phyloP scores from a whole-genome alignment of 2,113 vertebrate genomes.

The Corapipo altera region DNA sequence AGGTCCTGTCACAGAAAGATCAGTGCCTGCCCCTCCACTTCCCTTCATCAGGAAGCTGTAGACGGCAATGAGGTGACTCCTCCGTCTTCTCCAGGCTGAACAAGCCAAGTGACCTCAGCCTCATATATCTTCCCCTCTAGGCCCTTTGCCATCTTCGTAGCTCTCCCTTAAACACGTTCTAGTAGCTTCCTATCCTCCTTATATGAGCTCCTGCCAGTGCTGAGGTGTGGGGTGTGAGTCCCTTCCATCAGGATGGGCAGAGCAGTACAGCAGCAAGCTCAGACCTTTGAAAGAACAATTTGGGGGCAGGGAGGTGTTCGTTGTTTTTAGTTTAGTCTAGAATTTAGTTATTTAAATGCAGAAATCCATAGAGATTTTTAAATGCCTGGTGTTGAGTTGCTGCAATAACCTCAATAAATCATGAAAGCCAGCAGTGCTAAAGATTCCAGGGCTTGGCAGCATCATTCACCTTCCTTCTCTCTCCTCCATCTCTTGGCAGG shows the following conservation, averaged over 20 bases:
- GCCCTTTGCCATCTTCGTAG: not conserved
- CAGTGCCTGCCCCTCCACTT: not conserved
- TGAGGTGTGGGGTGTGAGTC: not conserved
- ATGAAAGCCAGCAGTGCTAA: not conserved
- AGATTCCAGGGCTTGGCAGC: fast-evolving
- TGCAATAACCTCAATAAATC: not conserved
- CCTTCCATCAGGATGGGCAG: not conserved
- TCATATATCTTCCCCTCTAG: not conserved
- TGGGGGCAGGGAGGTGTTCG: not conserved
- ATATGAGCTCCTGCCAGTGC: not conserved
- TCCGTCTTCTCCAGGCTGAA: not conserved
- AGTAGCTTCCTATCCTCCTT: not conserved
- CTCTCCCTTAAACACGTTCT: too few relatives aligned
- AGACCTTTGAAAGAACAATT: not conserved
- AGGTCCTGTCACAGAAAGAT: not conserved
- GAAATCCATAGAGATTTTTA: not conserved
- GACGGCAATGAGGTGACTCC: not conserved
- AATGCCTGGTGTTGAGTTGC: not conserved
- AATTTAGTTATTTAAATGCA: not conserved
- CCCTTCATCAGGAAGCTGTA: not conserved
- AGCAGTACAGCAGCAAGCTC: not conserved
- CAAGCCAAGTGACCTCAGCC: not conserved
- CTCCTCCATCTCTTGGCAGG: not conserved
- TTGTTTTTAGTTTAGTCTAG: not conserved
- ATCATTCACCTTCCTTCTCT: fast-evolving